These are phyloP conservation scores for Hypsopygia costalis DNA, from an alignment of 2,888 invertebrate species.

Conservation along the genomic window DNA sequence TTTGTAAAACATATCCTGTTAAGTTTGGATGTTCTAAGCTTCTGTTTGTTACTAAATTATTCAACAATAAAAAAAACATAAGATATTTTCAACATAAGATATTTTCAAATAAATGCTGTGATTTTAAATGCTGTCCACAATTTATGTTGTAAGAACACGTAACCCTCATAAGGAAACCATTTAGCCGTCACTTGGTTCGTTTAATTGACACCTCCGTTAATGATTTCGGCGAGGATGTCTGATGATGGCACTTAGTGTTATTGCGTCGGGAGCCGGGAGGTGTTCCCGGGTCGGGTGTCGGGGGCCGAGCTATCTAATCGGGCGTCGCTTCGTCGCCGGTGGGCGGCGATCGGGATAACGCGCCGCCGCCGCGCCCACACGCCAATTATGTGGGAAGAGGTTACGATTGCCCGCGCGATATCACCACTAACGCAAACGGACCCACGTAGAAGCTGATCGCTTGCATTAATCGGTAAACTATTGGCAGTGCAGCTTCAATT, in stretches of 20 bases:
- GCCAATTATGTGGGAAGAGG: conserved; percentile 79
- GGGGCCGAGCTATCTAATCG: conserved; percentile 68
- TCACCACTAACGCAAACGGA: conserved; percentile 60
- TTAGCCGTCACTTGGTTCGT: conserved; percentile 3
- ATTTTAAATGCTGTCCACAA: too few relatives aligned
- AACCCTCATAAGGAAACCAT: conserved; percentile 16
- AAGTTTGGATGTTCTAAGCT: too few relatives aligned
- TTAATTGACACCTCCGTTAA: conserved; percentile 1
- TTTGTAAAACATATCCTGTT: too few relatives aligned
- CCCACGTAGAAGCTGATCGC: conserved; percentile 51
- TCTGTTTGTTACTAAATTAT: too few relatives aligned
- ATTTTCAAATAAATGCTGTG: too few relatives aligned
- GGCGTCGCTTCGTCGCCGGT: conserved; percentile 68
- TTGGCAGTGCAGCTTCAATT: conserved; percentile 60
- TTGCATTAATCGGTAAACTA: conserved; percentile 63
- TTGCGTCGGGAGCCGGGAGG: conserved; percentile 39
- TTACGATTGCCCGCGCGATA: conserved; percentile 69
- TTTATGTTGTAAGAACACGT: too few relatives aligned
- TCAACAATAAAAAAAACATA: too few relatives aligned
- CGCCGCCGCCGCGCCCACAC: conserved; percentile 69
- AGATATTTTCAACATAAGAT: too few relatives aligned
- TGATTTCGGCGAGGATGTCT: too few relatives aligned
- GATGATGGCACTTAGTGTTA: background rate
- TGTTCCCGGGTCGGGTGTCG: conserved; percentile 55
- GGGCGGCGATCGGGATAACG: conserved; percentile 74